Base-by-base conservation (phyloP, 2,888 invertebrate genomes). In the Antitype chi region DNA sequence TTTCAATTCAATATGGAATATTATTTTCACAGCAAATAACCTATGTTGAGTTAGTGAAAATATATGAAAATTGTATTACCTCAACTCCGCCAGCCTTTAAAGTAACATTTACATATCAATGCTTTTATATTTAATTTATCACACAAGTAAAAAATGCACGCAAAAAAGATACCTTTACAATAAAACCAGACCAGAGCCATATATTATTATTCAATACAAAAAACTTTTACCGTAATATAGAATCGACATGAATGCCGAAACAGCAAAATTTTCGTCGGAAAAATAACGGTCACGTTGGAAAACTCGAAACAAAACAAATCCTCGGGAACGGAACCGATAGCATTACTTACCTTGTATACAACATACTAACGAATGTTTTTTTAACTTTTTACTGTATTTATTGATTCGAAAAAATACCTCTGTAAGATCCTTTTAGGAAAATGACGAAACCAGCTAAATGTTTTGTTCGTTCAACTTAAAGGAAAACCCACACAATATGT, bases 231-330 rank as follows among this genome's bases (percentile, higher is more conserved):
- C 47, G 72, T 78, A 86, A 83, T 83, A 84, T 66, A 74, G 55
- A 78, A 78, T 86, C 84, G 62, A 79, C 68, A 70, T 74, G 70
- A 84, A 84, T 75, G 74, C 77, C 69, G 73, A 85, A 85, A 75
- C 52, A 75, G 81, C 64, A 75, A 80, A 73, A 74, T 75, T 80
- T 69, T 52, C 70, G 63, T 64, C 69, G 74, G 38, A 69, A 80
- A 84, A 84, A 76, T 79, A 83, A 74, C 38, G 73, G 70, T 43
- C 75, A 69, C 74, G 62, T 81, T 82, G 82, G 28, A 66, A 79
- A 83, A 79, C 62, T 64, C 63, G 76, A 72, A 85, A 84, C 86
- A 86, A 84, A 80, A 68, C 74, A 85, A 84, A 74, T 80, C 52
- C 69, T 25, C 69, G 43, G 57, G 32, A 76, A 79, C 64, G 59